Percentiles rank a stretch among this genome's conserved stretches.
phyloP scores from a whole-genome alignment of 1,140 invertebrate species.

The Saccostrea cuccullata region DNA sequence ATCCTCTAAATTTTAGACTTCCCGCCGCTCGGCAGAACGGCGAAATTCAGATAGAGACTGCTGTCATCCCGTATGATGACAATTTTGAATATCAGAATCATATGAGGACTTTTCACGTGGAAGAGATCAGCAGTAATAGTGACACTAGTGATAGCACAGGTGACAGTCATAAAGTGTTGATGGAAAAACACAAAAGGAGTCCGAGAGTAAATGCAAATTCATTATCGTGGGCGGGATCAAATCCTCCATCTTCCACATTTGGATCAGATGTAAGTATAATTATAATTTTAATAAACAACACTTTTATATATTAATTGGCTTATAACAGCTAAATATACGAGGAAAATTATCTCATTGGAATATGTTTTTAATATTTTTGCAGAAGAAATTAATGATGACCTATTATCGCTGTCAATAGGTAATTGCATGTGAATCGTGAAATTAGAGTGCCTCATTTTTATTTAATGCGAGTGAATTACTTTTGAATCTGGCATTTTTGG shows the following conservation, averaged over 20 bases:
- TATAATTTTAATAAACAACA: not conserved
- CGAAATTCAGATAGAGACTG: constrained; percentile 66
- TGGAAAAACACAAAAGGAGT: constrained; percentile 51
- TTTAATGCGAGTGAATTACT: not conserved
- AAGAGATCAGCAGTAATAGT: constrained; percentile 56
- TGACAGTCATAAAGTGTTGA: constrained; percentile 51
- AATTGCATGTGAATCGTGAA: not conserved
- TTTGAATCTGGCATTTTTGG: not conserved
- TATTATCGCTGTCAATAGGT: constrained; percentile 37
- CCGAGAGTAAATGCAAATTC: constrained; percentile 18
- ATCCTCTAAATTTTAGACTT: constrained; percentile 59
- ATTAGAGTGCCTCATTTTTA: not conserved
- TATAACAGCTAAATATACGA: not conserved
- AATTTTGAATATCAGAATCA: constrained; percentile 48
- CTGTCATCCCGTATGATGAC: constrained; percentile 59
- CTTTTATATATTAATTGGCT: too few relatives aligned
- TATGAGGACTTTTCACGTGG: constrained; percentile 51
- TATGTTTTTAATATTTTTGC: not conserved
- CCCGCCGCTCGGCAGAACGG: constrained; percentile 44
- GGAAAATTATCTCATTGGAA: too few relatives aligned
- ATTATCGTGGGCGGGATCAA: constrained; percentile 25
- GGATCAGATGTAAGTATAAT: constrained; percentile 36
- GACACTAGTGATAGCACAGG: constrained; percentile 54
- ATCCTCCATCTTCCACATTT: constrained; percentile 22
- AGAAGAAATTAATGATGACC: constrained; percentile 41